Conservation (phyloP, 2,888 invertebrate genomes). For the Sisyra nigra region DNA sequence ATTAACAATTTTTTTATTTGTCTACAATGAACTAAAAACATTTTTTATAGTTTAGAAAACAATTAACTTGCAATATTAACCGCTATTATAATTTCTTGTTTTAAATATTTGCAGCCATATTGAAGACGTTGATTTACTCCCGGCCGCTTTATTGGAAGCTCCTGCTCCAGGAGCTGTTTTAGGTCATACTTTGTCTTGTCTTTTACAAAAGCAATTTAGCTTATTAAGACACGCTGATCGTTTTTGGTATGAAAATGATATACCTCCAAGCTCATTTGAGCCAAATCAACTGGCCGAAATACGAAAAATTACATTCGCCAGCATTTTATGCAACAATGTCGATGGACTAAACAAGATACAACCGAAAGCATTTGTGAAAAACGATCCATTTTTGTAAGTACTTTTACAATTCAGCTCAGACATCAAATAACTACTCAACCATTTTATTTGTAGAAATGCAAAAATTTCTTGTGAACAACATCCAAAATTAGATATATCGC, state of each 20-base stretch:
- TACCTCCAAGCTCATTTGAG: slow-evolving; percentile 71
- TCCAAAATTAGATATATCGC: slow-evolving; percentile 43
- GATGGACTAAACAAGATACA: slow-evolving; percentile 56
- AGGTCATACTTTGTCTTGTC: slow-evolving; percentile 79
- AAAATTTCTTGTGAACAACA: slow-evolving; percentile 60
- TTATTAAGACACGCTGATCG: slow-evolving; percentile 73
- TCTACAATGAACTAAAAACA: no score
- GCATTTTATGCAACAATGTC: slow-evolving; percentile 62
- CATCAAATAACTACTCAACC: no score
- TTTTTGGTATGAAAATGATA: slow-evolving; percentile 92
- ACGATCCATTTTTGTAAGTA: slow-evolving; percentile 70
- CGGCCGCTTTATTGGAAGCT: slow-evolving; percentile 69
- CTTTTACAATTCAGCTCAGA: slow-evolving; percentile 7
- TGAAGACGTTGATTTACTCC: slow-evolving; percentile 70
- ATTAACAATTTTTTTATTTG: no score
- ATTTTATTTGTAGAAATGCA: slow-evolving; percentile 37
- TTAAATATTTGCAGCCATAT: slow-evolving; percentile 31
- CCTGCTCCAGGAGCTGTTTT: slow-evolving; percentile 66
- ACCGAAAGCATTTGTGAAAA: slow-evolving; percentile 69
- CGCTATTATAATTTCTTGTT: background rate
- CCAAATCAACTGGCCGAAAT: slow-evolving; percentile 66
- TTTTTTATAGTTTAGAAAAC: no score
- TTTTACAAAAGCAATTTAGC: slow-evolving; percentile 68
- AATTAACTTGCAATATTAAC: no score
- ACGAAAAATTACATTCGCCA: slow-evolving; percentile 61